phyloP scores from a whole-genome alignment of 2,113 vertebrate species.

The Vidua macroura region DNA sequence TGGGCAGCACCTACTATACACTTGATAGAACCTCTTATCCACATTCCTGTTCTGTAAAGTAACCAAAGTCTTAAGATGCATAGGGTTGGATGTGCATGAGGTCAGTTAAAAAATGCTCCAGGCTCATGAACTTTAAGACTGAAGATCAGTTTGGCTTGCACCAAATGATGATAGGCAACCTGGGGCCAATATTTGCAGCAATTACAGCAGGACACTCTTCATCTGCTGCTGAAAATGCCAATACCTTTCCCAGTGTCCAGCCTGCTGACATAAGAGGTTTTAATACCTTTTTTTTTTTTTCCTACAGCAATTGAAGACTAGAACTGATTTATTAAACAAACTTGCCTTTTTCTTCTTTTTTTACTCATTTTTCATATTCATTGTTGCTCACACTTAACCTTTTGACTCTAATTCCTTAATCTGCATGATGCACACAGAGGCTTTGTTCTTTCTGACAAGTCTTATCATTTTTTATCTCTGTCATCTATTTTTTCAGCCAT shows the following conservation, averaged over 20 bases:
- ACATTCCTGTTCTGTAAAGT: not conserved
- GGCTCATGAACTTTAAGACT: not conserved
- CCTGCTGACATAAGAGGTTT: constrained; percentile 41
- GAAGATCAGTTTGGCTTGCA: not conserved
- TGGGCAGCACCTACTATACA: not conserved
- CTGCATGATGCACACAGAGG: constrained; percentile 72
- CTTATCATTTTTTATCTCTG: constrained; percentile 80
- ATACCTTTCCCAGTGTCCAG: constrained; percentile 9
- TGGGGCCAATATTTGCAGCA: not conserved
- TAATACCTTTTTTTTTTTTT: not conserved
- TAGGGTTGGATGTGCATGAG: not conserved
- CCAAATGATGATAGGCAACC: not conserved
- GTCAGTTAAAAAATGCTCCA: not conserved
- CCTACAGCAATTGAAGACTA: constrained; percentile 23
- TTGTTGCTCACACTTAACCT: constrained; percentile 80
- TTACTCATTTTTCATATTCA: constrained; percentile 78
- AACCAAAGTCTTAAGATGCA: not conserved
- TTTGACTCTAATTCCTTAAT: constrained; percentile 77
- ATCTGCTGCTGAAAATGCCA: not conserved
- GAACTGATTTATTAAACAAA: constrained; percentile 73
- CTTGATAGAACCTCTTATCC: not conserved
- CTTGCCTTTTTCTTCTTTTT: constrained; percentile 76
- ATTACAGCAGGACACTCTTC: not conserved
- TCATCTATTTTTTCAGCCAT: constrained; percentile 76
- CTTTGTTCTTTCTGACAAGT: constrained; percentile 80